Evolutionary conservation across 2,797 vertebrate species (phyloP).

Genomic region (Corythornis leucogaster): DNA sequence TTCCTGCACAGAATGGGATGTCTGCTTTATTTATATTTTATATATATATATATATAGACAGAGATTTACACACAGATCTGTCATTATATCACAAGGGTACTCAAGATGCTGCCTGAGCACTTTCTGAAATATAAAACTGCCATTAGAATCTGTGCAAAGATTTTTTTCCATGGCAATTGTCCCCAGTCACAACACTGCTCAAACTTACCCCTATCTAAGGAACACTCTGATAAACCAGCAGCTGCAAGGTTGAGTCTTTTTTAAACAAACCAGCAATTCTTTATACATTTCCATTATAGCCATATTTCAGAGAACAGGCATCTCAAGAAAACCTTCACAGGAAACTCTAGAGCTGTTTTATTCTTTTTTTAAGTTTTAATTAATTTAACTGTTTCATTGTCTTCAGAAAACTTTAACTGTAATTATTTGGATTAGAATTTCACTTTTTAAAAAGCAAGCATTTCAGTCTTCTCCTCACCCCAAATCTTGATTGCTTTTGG

Average conservation of each 20-base stretch:
- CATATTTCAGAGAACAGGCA: not conserved
- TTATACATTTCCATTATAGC: not conserved
- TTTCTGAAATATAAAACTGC: not conserved
- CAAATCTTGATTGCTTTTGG: not conserved
- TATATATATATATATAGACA: not conserved
- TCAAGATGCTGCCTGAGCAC: not conserved
- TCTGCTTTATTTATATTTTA: too few species aligned
- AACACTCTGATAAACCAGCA: not conserved
- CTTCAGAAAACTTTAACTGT: not conserved
- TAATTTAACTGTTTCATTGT: not conserved
- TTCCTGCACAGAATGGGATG: not conserved
- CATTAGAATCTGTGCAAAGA: not conserved
- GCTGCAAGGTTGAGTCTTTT: not conserved
- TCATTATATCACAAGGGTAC: not conserved
- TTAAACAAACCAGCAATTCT: not conserved
- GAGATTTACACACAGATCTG: not conserved
- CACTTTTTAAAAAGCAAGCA: not conserved
- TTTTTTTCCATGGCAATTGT: not conserved
- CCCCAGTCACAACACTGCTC: not conserved
- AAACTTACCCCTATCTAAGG: not conserved
- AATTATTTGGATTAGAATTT: not conserved
- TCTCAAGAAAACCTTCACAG: not conserved
- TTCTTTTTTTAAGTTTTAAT: not conserved
- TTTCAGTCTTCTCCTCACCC: not conserved
- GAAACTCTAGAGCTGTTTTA: not conserved